phyloP scores from a whole-genome alignment of 2,113 vertebrate genomes.

The Campylomormyrus numenius region DNA sequence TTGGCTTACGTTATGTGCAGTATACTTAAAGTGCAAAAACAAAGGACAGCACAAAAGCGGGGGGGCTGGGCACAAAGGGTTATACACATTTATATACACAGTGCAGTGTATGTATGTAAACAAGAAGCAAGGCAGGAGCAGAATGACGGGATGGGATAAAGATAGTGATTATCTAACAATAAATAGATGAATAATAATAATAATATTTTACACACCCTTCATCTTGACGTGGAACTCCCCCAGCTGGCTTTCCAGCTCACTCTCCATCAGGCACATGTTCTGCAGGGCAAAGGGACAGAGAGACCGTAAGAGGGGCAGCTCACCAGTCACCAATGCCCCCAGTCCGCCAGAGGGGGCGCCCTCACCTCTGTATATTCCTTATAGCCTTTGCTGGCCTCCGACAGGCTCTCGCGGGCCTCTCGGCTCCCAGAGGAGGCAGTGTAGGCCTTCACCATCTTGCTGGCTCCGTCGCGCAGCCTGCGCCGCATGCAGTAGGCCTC shows the following conservation, averaged over 20 bases:
- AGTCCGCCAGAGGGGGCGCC: not conserved
- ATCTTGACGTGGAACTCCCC: conserved; percentile 94
- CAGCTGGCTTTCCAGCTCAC: conserved; percentile 83
- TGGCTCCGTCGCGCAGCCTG: conserved; percentile 82
- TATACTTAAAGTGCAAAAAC: not conserved
- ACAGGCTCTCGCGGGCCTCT: conserved; percentile 83
- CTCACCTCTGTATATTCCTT: conserved; percentile 93
- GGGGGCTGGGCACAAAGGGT: not conserved
- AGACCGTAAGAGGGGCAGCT: not conserved
- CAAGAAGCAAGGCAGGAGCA: not conserved
- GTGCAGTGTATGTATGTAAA: not conserved
- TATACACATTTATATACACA: not conserved
- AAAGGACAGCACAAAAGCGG: not conserved
- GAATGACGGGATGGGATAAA: not conserved
- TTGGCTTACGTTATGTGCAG: too few species aligned
- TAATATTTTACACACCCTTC: conserved; percentile 71
- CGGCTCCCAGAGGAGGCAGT: conserved; percentile 73
- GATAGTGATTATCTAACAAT: not conserved
- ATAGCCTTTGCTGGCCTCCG: conserved; percentile 84
- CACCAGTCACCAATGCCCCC: not conserved
- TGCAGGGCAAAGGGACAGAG: conserved; percentile 35
- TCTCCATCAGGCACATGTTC: conserved; percentile 94
- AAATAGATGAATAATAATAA: not conserved
- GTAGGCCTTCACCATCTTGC: conserved; percentile 93
- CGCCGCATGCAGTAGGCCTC: conserved; percentile 91